Evolutionary conservation across 2,888 invertebrate species (phyloP), one percentile per base, ranked within the genome.

Genomic region (Andrena haemorrhoa): DNA sequence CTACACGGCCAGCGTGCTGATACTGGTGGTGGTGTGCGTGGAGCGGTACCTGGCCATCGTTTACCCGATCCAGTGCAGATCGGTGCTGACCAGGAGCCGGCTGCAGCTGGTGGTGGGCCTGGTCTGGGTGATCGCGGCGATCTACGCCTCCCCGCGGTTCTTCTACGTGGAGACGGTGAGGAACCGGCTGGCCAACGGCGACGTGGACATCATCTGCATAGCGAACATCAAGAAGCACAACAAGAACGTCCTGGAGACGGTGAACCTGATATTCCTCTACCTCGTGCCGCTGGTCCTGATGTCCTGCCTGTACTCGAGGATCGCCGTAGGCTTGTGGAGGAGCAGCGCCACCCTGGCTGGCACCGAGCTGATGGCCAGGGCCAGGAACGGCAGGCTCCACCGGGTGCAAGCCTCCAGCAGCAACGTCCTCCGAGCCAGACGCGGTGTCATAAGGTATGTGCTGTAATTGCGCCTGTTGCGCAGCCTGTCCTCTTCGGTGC

Each of bases 1-100:
- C 93, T 98, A 98, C 94, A 98, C 98, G 1, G 98, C 98, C 1
- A 98, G 98, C 23, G 97, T 98, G 89, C 96, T 98, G 91, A 98
- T 98, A 85, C 94, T 98, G 83, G 97, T 98, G 49, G 97, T 98
- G 66, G 97, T 98, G 84, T 98, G 98, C 91, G 96, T 97, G 65
- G 98, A 98, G 93, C 95, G 98, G 84, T 98, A 98, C 93, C 96
- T 98, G 91, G 98, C 98, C 66, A 98, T 97, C 90, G 97, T 97
- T 90, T 97, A 96, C 93, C 98, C 97, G 33, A 97, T 97, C 87
- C 96, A 97, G 51, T 97, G 97, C 93, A 97, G 97, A 92, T 97
- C 97, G 91, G 97, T 98, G 87, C 95, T 98, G 80, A 98, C 98
- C 0, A 96, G 97, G 8, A 95, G 95, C 51, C 95, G 97, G 90